These are phyloP conservation scores for Pelobates cultripes DNA, from an alignment of 2,797 vertebrate genomes.

Conservation along the genomic window DNA sequence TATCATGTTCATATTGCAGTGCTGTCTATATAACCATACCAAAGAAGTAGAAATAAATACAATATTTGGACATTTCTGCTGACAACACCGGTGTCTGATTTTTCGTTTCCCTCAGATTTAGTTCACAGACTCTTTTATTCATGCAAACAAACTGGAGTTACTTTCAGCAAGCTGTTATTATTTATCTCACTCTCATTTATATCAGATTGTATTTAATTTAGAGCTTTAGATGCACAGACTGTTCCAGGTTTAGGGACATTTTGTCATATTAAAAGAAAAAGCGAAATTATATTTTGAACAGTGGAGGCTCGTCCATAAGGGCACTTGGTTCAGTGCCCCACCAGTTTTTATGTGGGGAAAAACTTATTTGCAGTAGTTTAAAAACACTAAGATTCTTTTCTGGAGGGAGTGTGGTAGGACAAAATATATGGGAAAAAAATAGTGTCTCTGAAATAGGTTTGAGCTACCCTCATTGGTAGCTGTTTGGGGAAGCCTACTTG, in stretches of 20 bases:
- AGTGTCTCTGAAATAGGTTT: too few relatives aligned
- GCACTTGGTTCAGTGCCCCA: too few relatives aligned
- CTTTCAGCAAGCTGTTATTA: neutral
- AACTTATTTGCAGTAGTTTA: too few relatives aligned
- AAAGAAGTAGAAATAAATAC: neutral
- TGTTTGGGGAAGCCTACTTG: too few relatives aligned
- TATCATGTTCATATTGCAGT: neutral
- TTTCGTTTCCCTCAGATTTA: neutral
- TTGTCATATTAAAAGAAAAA: neutral
- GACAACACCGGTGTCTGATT: neutral
- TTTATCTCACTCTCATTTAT: conserved; percentile 6
- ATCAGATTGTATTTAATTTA: neutral
- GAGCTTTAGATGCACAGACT: neutral
- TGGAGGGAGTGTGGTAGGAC: too few relatives aligned
- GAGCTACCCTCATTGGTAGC: too few relatives aligned
- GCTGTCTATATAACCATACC: neutral
- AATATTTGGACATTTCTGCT: neutral
- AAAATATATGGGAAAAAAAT: too few relatives aligned
- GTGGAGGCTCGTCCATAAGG: too few relatives aligned
- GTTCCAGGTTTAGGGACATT: neutral
- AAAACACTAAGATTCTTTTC: too few relatives aligned
- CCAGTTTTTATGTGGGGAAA: too few relatives aligned
- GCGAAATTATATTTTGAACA: neutral
- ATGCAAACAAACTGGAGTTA: conserved; percentile 6
- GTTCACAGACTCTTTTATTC: neutral